Evolutionary conservation across 1,140 invertebrate genomes (phyloP).

Genomic region (Frieseomelitta varia): DNA sequence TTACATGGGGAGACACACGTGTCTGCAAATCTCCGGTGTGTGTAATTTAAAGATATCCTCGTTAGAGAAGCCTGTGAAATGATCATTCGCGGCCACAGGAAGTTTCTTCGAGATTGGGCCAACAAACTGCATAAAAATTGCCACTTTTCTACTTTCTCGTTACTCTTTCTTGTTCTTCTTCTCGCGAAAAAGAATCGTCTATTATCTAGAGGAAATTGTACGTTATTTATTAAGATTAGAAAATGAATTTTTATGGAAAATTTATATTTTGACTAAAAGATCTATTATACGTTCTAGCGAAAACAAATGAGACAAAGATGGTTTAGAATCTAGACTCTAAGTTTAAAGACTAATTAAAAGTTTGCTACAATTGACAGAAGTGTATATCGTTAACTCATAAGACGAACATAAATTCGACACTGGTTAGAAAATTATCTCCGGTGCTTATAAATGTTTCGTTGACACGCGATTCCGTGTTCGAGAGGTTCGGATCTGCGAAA

Average conservation of each 20-base stretch:
- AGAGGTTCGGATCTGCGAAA: conserved; percentile 57
- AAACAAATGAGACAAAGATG: background rate
- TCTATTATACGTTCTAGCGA: background rate
- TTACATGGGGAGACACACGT: conserved; percentile 9
- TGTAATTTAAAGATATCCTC: conserved; percentile 34
- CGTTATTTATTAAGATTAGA: background rate
- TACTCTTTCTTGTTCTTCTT: too few species aligned
- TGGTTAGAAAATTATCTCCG: conserved; percentile 2
- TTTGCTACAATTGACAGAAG: conserved; percentile 26
- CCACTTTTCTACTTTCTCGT: background rate
- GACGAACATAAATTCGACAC: conserved; percentile 44
- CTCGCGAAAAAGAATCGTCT: background rate
- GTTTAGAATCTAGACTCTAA: too few species aligned
- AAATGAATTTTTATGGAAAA: background rate
- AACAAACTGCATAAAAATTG: background rate
- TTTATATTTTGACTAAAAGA: background rate
- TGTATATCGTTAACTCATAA: conserved; percentile 6
- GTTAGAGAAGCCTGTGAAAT: background rate
- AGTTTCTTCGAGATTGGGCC: background rate
- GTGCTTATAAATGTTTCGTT: background rate
- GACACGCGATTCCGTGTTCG: background rate
- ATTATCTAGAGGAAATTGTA: background rate
- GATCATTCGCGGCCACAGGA: background rate
- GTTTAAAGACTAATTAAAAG: conserved; percentile 55
- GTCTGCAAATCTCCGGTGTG: conserved; percentile 1